A percentile compares a stretch with the other conserved stretches of the same genome.
phyloP scores from a whole-genome alignment of 1,140 invertebrate genomes.

The Ridgeia piscesae region DNA sequence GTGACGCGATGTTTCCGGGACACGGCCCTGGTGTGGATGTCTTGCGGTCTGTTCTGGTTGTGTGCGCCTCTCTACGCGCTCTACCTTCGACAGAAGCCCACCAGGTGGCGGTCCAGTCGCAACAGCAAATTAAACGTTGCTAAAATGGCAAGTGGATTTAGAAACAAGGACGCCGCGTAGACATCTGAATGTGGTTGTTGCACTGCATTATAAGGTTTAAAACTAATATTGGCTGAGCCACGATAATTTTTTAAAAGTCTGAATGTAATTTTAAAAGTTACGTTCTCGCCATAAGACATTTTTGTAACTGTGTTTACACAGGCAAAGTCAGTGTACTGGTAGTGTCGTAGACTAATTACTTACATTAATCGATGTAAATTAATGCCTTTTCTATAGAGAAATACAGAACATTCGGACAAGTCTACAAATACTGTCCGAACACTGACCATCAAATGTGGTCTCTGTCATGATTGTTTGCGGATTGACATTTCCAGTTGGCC shows the following conservation, averaged over 20 bases:
- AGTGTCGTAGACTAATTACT: too few relatives aligned
- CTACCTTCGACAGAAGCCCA: conserved; percentile 57
- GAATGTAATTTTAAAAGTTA: not conserved
- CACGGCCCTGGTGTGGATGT: conserved; percentile 29
- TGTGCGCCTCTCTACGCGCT: conserved; percentile 75
- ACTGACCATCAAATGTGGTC: not conserved
- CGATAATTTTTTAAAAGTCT: not conserved
- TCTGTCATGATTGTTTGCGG: not conserved
- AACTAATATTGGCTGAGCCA: not conserved
- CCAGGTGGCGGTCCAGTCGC: not conserved
- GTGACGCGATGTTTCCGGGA: conserved; percentile 86
- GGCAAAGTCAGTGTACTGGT: too few relatives aligned
- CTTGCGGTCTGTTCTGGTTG: conserved; percentile 71
- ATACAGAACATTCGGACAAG: too few relatives aligned
- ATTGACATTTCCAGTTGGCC: not conserved
- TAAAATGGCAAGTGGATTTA: not conserved
- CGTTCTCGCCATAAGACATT: not conserved
- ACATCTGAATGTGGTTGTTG: too few relatives aligned
- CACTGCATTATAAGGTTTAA: not conserved
- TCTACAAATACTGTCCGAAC: too few relatives aligned
- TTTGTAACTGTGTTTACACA: not conserved
- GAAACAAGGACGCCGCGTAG: not conserved
- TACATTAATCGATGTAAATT: too few relatives aligned
- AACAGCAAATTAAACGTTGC: not conserved
- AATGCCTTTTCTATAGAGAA: too few relatives aligned